Percentiles rank a stretch among this genome's conserved stretches.
Conservation (phyloP, 92 coral and sea anemone species). For the Zoanthus solanderi region DNA sequence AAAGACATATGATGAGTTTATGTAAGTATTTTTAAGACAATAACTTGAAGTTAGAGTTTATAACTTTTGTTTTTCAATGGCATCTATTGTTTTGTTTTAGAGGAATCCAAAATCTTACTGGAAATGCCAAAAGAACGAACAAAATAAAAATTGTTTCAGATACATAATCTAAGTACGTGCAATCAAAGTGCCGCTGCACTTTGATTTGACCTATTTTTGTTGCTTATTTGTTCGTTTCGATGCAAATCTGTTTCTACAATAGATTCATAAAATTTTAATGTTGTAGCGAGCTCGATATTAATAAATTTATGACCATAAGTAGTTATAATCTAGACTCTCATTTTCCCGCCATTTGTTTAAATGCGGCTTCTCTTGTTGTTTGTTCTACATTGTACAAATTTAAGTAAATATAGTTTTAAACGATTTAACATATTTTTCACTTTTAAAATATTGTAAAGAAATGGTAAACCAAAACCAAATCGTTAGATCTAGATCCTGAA, state of each 20-base stretch:
- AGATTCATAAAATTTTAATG: neutral
- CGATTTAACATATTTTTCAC: conserved; percentile 19
- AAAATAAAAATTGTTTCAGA: conserved; percentile 1
- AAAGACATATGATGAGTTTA: conserved; percentile 8
- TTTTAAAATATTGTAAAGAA: conserved; percentile 15
- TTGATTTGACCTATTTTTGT: neutral
- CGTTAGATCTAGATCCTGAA: conserved; percentile 9
- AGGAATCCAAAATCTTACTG: conserved; percentile 23
- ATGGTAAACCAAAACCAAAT: conserved; percentile 18
- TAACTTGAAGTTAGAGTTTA: conserved; percentile 15
- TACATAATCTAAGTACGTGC: conserved; percentile 1
- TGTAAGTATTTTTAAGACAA: conserved; percentile 15
- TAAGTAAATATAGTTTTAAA: neutral
- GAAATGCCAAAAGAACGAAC: conserved; percentile 17
- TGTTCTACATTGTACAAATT: no score
- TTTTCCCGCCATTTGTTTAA: neutral
- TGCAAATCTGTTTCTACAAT: neutral
- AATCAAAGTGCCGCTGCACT: conserved; percentile 8
- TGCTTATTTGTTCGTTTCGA: neutral
- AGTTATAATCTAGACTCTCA: neutral
- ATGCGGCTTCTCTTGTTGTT: neutral
- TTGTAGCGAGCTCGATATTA: neutral
- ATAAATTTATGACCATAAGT: conserved; percentile 10
- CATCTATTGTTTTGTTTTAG: conserved; percentile 21
- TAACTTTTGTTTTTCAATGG: conserved; percentile 7